phyloP scores from a whole-genome alignment of 2,797 vertebrate genomes.

The Schizopygopsis pylzovi region DNA sequence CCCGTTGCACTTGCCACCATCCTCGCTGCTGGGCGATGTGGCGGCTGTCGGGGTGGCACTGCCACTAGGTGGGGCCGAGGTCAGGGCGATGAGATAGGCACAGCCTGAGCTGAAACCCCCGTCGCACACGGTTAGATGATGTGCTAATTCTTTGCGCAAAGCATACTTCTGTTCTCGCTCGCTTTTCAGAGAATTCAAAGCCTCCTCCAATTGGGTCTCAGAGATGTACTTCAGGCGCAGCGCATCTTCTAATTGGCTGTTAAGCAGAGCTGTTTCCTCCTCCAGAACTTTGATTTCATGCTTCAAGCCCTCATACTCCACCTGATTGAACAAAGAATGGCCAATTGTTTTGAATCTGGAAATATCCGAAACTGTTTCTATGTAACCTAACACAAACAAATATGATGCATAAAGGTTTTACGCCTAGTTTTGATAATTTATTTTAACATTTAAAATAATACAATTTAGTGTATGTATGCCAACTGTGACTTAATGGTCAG shows the following conservation, averaged over 20 bases:
- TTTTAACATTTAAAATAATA: not conserved
- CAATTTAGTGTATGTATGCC: not conserved
- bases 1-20: constrained; percentile 72
- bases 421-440: not conserved
- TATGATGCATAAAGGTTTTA: not conserved
- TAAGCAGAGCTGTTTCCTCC: constrained; percentile 90
- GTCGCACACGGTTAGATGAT: constrained; percentile 91
- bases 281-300: constrained; percentile 96
- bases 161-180: constrained; percentile 93
- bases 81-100: constrained; percentile 85
- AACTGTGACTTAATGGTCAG: not conserved
- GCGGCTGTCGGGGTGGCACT: constrained; percentile 77
- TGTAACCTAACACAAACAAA: not conserved
- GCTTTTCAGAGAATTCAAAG: constrained; percentile 90
- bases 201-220: constrained; percentile 91
- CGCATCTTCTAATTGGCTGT: constrained; percentile 91
- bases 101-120: constrained; percentile 84
- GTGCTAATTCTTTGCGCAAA: constrained; percentile 90
- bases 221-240: constrained; percentile 93
- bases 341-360: not conserved
- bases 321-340: constrained; percentile 75
- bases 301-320: constrained; percentile 97
- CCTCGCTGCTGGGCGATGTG: constrained; percentile 73
- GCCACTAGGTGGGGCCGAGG: constrained; percentile 84
- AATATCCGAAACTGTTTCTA: not conserved